These are phyloP conservation scores for Anser brachyrhynchus DNA, from an alignment of 2,113 vertebrate genomes.

Conservation along the genomic window DNA sequence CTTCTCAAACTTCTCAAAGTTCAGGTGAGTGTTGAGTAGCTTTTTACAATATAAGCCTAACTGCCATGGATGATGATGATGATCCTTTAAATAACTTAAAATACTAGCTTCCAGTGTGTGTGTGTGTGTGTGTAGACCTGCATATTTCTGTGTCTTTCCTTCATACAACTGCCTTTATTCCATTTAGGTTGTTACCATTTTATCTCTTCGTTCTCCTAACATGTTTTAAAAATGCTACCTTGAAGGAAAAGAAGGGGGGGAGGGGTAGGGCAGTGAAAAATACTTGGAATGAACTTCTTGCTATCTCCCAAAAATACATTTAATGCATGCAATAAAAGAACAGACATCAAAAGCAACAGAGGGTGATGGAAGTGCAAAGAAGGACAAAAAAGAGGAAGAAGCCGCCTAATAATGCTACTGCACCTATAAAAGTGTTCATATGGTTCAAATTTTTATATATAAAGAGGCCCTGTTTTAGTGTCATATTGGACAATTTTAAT, in stretches of 20 bases:
- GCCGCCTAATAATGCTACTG: slow-evolving; percentile 55
- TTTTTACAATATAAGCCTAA: background rate
- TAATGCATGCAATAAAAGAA: slow-evolving; percentile 74
- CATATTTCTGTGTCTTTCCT: background rate
- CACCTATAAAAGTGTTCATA: background rate
- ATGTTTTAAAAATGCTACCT: slow-evolving; percentile 77
- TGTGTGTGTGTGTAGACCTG: background rate
- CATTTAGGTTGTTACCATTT: background rate
- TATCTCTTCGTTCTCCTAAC: slow-evolving; percentile 54
- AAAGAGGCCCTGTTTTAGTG: background rate
- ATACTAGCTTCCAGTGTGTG: background rate
- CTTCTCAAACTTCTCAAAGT: background rate
- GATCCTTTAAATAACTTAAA: background rate
- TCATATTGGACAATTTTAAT: background rate
- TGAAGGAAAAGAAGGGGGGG: slow-evolving; percentile 74
- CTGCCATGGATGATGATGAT: background rate
- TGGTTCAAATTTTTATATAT: slow-evolving; percentile 11
- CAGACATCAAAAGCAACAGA: slow-evolving; percentile 60
- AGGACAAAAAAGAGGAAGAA: slow-evolving; percentile 69
- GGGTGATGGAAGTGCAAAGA: slow-evolving; percentile 61
- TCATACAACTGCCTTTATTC: background rate
- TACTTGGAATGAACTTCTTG: slow-evolving; percentile 78
- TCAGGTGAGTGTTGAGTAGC: background rate
- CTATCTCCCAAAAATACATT: slow-evolving; percentile 61
- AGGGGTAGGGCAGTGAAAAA: slow-evolving; percentile 71